Evolutionary conservation across 1,140 invertebrate species (phyloP), one percentile per base, ranked within the genome.

Genomic region (Aphaenogaster ashmeadi): DNA sequence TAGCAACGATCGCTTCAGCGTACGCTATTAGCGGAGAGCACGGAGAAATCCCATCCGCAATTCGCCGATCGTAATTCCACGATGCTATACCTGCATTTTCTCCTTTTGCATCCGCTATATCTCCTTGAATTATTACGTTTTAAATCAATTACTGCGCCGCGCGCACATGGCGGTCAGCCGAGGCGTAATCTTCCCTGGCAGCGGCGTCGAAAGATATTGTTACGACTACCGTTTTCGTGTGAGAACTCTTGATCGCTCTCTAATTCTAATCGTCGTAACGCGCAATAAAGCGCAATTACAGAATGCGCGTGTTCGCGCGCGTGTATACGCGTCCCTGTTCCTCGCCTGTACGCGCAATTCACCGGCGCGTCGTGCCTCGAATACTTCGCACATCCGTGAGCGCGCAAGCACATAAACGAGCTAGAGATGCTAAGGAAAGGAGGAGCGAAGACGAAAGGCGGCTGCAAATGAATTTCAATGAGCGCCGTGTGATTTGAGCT

Each of bases 211-310:
- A 36, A 50, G 74, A 86, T 86, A 86, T 86, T 38, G 83, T 86
- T 79, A 56, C 36, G 56, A 56, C 21, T 38, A 58, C 11, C n/a
- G 74, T 78, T 78, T 79, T 86, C 80, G 54, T 74, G 38, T 9
- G 80, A 60, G 44, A 60, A 74, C 47, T 50, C 69, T 47, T 47
- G 41, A 75, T 84, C 69, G 41, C 41, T 52, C 66, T 47, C 21
- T 60, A 84, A 79, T 89, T 89, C 67, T 86, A 86, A 89, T 89
- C 72, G 72, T 7, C 33, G 50, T 15, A 47, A 77, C 62, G 72
- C 18, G 72, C 44, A 72, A 89, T 86, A 86, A 89, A 89, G 58
- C 62, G 66, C 87, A 89, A 89, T 89, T 89, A 89, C 56, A 86
- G 71, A 64, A 74, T 8, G 21, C 56, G 44, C 50, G 33, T 33